Percentiles rank a stretch among this genome's conserved stretches.
Conservation (phyloP, 1,140 invertebrate species). For the Charaxes varanes region DNA sequence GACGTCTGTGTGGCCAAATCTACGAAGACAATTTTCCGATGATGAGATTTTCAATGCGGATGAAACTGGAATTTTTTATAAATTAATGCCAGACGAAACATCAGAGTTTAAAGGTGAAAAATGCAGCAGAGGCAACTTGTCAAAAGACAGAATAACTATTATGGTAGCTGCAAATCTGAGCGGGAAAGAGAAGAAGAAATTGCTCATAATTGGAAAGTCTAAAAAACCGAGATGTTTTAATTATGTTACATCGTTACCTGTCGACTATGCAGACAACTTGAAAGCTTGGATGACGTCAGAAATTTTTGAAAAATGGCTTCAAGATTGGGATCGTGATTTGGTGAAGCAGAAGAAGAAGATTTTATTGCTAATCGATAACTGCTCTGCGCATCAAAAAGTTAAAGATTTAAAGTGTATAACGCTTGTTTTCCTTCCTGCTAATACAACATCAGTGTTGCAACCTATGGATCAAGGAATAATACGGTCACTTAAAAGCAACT, state of each 20-base stretch:
- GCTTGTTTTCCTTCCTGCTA: constrained; percentile 23
- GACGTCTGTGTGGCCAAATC: not conserved
- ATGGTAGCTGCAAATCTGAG: constrained; percentile 4
- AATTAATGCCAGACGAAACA: constrained; percentile 29
- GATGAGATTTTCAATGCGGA: constrained; percentile 28
- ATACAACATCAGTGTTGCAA: constrained; percentile 19
- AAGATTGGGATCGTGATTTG: constrained; percentile 23
- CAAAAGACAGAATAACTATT: constrained; percentile 1
- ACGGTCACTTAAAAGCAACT: no score
- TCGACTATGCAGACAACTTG: constrained; percentile 21
- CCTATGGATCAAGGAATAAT: constrained; percentile 29
- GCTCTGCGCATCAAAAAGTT: constrained; percentile 18
- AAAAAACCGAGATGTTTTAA: constrained; percentile 23
- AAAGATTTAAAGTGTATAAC: constrained; percentile 22
- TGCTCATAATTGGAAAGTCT: constrained; percentile 15
- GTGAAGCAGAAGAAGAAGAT: constrained; percentile 17
- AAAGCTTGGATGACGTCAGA: constrained; percentile 24
- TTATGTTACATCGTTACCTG: constrained; percentile 14
- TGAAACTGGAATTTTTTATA: constrained; percentile 30
- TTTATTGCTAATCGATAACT: constrained; percentile 23
- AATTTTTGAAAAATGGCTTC: constrained; percentile 25
- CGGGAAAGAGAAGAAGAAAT: constrained; percentile 1
- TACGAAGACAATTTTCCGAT: constrained; percentile 14
- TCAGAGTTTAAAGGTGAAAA: constrained; percentile 35
- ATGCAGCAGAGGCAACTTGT: constrained; percentile 27